Evolutionary conservation across 2,113 vertebrate species (phyloP).

Genomic region (Sprattus sprattus): DNA sequence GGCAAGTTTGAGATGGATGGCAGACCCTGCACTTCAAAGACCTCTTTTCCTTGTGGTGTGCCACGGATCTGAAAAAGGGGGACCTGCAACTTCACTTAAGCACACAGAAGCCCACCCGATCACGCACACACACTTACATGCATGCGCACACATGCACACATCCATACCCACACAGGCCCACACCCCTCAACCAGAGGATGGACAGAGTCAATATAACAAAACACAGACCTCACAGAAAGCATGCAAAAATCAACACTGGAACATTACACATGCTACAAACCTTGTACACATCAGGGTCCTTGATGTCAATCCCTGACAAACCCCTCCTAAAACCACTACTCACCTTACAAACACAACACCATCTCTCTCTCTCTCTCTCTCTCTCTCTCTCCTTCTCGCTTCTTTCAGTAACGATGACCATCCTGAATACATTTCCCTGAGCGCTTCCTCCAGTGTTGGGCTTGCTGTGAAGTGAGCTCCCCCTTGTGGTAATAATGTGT

Average conservation of each 20-base stretch:
- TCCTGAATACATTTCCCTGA: not conserved
- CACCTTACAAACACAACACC: slow-evolving; percentile 5
- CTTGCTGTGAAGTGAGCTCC: slow-evolving; percentile 20
- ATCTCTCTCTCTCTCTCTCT: slow-evolving; percentile 1
- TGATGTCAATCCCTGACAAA: slow-evolving; percentile 14
- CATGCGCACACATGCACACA: slow-evolving; percentile 24
- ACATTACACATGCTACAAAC: not conserved
- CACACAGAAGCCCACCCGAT: slow-evolving; percentile 43
- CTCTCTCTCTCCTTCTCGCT: not conserved
- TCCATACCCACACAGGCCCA: not conserved
- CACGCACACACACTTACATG: slow-evolving; percentile 30
- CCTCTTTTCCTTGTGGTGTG: slow-evolving; percentile 47
- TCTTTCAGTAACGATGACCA: not conserved
- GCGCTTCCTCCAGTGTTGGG: not conserved
- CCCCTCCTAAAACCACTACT: slow-evolving; percentile 1
- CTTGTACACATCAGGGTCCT: slow-evolving; percentile 4
- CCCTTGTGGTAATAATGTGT: slow-evolving; percentile 7
- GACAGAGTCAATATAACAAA: slow-evolving; percentile 16
- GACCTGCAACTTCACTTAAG: slow-evolving; percentile 63
- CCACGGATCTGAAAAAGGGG: slow-evolving; percentile 44
- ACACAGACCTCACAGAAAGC: slow-evolving; percentile 2
- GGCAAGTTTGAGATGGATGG: slow-evolving; percentile 61
- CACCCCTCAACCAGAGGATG: not conserved
- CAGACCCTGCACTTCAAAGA: slow-evolving; percentile 73
- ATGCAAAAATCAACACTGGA: slow-evolving; percentile 18